These are phyloP conservation scores for Drosophila setifemur DNA, from an alignment of 1,140 invertebrate species.

Conservation along the genomic window DNA sequence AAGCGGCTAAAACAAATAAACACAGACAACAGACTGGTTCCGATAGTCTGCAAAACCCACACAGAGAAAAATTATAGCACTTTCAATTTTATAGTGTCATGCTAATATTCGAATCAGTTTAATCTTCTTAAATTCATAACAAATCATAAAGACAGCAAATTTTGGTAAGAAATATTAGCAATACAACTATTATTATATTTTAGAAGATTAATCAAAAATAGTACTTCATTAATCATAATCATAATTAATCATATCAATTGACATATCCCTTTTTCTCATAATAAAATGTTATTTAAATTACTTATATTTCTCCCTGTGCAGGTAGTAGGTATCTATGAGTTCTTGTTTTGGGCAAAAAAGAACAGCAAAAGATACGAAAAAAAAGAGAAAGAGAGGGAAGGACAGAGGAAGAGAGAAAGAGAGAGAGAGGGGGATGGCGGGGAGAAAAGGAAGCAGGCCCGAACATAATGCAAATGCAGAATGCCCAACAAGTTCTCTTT, in stretches of 20 bases:
- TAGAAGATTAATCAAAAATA: too few relatives aligned
- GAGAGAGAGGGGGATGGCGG: neutral
- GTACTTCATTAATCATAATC: too few relatives aligned
- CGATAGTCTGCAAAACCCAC: neutral
- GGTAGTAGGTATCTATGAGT: conserved; percentile 54
- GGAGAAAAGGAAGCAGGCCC: conserved; percentile 1
- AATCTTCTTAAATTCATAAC: too few relatives aligned
- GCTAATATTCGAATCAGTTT: too few relatives aligned
- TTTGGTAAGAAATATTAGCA: too few relatives aligned
- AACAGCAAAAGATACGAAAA: conserved; percentile 2
- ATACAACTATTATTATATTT: too few relatives aligned
- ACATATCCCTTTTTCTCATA: too few relatives aligned
- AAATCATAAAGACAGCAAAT: too few relatives aligned
- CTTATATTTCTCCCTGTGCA: conserved; percentile 6
- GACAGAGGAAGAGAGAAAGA: conserved; percentile 3
- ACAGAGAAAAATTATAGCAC: neutral
- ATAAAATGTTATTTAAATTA: too few relatives aligned
- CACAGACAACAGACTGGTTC: conserved; percentile 64
- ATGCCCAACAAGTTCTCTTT: neutral
- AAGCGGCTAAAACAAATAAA: conserved; percentile 70
- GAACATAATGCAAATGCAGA: neutral
- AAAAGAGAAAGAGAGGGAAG: neutral
- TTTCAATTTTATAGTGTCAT: too few relatives aligned
- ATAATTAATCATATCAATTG: too few relatives aligned
- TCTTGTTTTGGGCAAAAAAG: conserved; percentile 54